These are phyloP conservation scores for Ceyx cyanopectus DNA, from an alignment of 2,113 vertebrate genomes.

Conservation along the genomic window DNA sequence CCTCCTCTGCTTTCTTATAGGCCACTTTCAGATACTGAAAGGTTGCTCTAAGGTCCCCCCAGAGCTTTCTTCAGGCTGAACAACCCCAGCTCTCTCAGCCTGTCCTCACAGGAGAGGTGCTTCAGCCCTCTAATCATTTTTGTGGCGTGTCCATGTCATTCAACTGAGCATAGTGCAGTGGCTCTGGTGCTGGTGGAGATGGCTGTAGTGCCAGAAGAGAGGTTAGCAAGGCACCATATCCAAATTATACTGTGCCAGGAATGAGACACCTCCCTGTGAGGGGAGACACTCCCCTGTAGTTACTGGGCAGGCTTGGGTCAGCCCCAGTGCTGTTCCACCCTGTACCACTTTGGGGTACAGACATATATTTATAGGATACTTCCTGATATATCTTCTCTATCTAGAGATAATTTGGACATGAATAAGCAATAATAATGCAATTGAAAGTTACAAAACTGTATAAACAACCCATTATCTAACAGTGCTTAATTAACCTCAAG, in stretches of 20 bases:
- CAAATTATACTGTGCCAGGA: background rate
- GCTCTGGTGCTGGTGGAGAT: background rate
- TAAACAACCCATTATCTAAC: background rate
- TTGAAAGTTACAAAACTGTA: background rate
- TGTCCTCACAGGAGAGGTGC: no score
- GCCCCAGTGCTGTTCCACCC: background rate
- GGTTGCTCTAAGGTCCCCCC: no score
- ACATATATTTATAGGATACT: background rate
- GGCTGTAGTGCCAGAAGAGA: background rate
- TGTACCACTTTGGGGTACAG: background rate
- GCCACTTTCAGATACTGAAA: no score
- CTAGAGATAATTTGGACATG: background rate
- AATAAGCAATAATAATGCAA: background rate
- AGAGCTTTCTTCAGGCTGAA: no score
- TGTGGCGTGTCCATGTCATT: background rate
- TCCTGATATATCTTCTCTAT: background rate
- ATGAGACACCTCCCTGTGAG: background rate
- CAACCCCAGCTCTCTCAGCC: no score
- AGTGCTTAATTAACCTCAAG: background rate
- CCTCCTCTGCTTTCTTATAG: no score
- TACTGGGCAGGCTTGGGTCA: background rate
- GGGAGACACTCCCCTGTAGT: accelerated
- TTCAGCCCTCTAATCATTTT: no score
- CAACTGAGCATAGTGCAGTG: accelerated
- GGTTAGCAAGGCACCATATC: background rate